Percentiles rank a stretch among this genome's conserved stretches.
phyloP scores from a whole-genome alignment of 2,797 vertebrate genomes.

The Taeniopygia guttata region DNA sequence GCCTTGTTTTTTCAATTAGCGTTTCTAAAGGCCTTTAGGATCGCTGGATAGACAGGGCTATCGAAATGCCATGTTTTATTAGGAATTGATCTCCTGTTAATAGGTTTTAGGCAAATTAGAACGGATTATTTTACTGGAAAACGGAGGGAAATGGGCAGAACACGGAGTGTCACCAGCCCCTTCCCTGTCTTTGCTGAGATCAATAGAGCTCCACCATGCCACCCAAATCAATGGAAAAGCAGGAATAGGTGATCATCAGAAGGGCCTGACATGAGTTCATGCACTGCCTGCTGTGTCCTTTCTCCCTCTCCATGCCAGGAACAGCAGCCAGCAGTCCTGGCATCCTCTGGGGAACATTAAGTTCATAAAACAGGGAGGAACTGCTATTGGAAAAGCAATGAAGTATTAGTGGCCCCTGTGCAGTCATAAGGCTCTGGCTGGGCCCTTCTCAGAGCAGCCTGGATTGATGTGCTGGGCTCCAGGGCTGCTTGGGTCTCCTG shows the following conservation, averaged over 20 bases:
- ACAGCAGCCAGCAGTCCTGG: neutral
- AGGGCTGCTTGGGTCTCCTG: neutral
- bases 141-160: neutral
- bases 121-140: constrained; percentile 26
- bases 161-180: neutral
- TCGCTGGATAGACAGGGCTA: neutral
- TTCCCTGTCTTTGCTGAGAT: constrained; percentile 1
- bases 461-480: constrained; percentile 28
- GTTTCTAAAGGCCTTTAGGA: neutral
- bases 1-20: constrained; percentile 1
- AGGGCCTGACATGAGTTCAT: constrained; percentile 33
- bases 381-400: constrained; percentile 63
- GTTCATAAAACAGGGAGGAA: constrained; percentile 40
- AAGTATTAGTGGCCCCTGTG: constrained; percentile 33
- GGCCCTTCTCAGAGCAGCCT: constrained; percentile 31
- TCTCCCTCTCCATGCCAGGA: neutral
- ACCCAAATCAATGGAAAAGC: constrained; percentile 73
- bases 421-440: neutral
- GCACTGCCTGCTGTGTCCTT: neutral
- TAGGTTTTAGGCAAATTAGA: constrained; percentile 60
- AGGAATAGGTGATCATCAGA: constrained; percentile 63
- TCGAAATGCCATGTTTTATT: constrained; percentile 42
- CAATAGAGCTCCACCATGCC: constrained; percentile 55
- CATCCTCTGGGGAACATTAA: neutral
- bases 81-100: constrained; percentile 54